Conservation (phyloP, 2,113 vertebrate species). For the Nicator chloris region DNA sequence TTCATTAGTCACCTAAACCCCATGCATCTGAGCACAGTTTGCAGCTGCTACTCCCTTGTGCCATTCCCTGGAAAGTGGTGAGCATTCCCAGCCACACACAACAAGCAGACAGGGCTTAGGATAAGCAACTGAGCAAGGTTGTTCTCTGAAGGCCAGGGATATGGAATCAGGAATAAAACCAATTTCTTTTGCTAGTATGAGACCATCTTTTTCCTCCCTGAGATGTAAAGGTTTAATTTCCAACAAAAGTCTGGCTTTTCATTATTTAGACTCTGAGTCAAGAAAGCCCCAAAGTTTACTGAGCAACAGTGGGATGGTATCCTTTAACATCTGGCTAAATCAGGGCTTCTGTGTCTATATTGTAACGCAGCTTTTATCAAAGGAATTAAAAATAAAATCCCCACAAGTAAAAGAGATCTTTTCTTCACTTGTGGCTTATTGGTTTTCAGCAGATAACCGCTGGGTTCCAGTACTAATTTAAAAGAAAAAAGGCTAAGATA, state of each 20-base stretch:
- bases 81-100: not conserved
- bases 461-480: constrained; percentile 10
- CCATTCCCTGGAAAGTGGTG: not conserved
- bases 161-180: not conserved
- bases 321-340: not conserved
- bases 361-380: not conserved
- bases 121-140: not conserved
- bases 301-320: not conserved
- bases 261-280: not conserved
- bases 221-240: not conserved
- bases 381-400: not conserved
- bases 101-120: rapidly evolving
- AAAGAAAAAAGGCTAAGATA: constrained; percentile 49
- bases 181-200: not conserved
- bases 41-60: not conserved
- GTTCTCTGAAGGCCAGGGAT: not conserved
- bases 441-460: constrained; percentile 10
- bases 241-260: not conserved
- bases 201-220: not conserved
- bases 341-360: not conserved
- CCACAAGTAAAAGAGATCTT: not conserved
- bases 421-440: not conserved
- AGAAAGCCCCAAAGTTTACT: not conserved
- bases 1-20: not conserved
- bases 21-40: not conserved